Evolutionary conservation across 2,113 vertebrate species (phyloP), one percentile per base, ranked within the genome.

Genomic region (Cranoglanis bouderius): DNA sequence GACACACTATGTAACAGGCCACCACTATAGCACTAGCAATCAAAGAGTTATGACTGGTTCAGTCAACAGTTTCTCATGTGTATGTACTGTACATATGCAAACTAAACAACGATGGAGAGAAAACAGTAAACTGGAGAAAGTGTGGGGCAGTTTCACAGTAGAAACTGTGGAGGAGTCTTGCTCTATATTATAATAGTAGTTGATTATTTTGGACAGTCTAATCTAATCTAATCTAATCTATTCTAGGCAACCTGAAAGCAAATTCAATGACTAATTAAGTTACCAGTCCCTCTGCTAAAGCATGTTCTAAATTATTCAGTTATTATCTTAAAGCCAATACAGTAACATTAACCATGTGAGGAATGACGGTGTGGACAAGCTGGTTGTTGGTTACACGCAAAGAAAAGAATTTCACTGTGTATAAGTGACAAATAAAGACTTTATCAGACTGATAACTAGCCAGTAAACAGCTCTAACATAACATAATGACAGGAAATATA

Each of bases 401-500:
- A 81, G 18, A 49, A 55, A 82, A 10, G 0, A 40, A 7, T 83
- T 61, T 43, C 35, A 38, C 32, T 40, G 3, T 32, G 21, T 24
- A 26, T 61, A 38, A 21, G 2, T 32, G 43, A 40, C 24, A 57
- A 43, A 86, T 82, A 40, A 38, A 82, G 35, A 38, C 2, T 61
- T 53, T 19, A 43, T 43, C 49, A 38, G 63, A 70, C n/a, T 53
- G 40, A 82, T 65, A 87, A 81, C 86, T 81, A 72, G 81, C 32
- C 49, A 85, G 59, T 29, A 46, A 67, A 86, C 81, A 67, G 26
- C 55, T 77, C 38, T 24, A 83, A 88, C 32, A 55, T 65, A 91
- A 91, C 91, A 93, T 94, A 96, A 95, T 92, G 94, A 94, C 94
- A 96, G 96, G 95, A 97, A 97, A 96, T 96, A 96, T 95, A 96